Base-by-base conservation (phyloP, 1,140 invertebrate species). In the Pectinophora gossypiella region DNA sequence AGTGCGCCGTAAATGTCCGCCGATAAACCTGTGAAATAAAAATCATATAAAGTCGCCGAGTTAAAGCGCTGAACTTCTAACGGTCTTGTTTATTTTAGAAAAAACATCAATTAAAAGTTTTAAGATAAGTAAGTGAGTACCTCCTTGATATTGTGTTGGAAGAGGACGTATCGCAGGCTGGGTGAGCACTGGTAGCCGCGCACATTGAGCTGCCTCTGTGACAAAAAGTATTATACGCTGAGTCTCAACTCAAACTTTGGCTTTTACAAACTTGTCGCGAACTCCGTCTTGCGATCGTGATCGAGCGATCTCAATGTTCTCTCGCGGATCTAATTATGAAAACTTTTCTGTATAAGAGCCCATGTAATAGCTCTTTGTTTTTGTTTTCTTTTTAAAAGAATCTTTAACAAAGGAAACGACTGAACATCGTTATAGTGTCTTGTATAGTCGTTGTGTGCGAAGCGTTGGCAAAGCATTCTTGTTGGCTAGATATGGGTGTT, bases 121-220 rank as follows among this genome's bases (percentile, higher is more conserved):
- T 23, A 23, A 23, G 22, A 4, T 10, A 38, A 13, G 4, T 3
- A 7, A n/a, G 36, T 38, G 6, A 38, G 15, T 89, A 95, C 94
- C 89, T 93, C 90, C 87, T 95, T 95, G 84, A 95, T 93, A 89
- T 95, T 94, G 89, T 95, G 94, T 87, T 93, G 92, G 80, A 96
- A 95, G 61, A 96, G 90, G 65, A 95, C 94, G 79, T 92, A 95
- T 74, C 93, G 93, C 61, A 95, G 90, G 87, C 95, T 94, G 56
- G 91, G 89, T 48, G 94, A 94, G 81, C 93, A 94, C 81, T 95
- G 91, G 87, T 94, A 96, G 56, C 93, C 93, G 70, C 93, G 93
- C 49, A 95, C 94, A 88, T 95, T 95, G 59, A 95, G 89, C 86
- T 95, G 94, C 74, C 94, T 92, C 93, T 94, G 91, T 66, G 89